These are phyloP conservation scores for Metacarcinus magister DNA, from an alignment of 2,888 invertebrate genomes.

Conservation along the genomic window DNA sequence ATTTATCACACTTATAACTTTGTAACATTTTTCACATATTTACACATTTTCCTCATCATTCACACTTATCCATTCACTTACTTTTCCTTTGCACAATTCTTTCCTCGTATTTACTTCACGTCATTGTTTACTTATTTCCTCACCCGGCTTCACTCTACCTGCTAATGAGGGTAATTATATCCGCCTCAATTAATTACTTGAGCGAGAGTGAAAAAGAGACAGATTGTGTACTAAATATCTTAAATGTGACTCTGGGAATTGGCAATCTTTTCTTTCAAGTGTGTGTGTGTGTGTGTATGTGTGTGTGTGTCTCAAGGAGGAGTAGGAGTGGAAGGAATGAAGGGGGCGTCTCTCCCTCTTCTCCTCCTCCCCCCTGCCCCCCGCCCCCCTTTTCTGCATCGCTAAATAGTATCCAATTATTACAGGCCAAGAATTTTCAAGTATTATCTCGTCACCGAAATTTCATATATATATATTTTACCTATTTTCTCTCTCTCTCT, in stretches of 20 bases:
- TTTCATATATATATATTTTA: neutral
- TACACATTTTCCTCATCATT: neutral
- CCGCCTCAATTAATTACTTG: neutral
- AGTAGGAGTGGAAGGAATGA: neutral
- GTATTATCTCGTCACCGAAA: neutral
- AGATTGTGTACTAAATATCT: neutral
- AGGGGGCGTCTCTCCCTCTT: neutral
- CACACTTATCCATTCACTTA: neutral
- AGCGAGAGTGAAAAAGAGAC: neutral
- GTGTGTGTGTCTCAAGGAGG: neutral
- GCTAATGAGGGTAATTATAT: neutral
- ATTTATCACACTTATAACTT: too few relatives aligned
- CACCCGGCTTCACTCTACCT: neutral
- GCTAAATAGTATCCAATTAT: neutral
- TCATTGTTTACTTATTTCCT: neutral
- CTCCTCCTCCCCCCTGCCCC: neutral
- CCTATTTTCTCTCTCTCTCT: constrained; percentile 4
- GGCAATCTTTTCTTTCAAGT: neutral
- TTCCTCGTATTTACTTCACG: neutral
- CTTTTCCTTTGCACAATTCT: neutral
- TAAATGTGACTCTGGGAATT: constrained; percentile 16
- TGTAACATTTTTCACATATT: neutral
- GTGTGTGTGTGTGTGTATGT: neutral
- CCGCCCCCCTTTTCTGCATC: neutral
- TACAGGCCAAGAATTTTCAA: neutral